Conservation (phyloP, 2,888 invertebrate genomes). For the Timema cristinae region DNA sequence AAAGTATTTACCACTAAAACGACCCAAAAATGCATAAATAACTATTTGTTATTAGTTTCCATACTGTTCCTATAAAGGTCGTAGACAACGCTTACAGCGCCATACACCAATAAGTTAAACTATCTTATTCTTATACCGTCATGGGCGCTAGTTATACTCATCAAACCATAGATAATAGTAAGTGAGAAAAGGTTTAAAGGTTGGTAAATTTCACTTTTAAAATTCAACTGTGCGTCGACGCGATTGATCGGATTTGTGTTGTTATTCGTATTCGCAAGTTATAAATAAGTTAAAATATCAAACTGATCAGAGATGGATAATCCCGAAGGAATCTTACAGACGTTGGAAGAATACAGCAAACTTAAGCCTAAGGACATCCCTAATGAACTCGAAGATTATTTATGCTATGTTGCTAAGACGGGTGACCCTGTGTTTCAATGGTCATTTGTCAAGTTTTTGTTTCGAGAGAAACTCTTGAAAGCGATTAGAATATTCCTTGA, state of each 20-base stretch:
- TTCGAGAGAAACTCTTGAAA: slow-evolving; percentile 78
- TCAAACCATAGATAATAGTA: no score
- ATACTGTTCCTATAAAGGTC: no score
- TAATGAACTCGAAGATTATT: slow-evolving; percentile 81
- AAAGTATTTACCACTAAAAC: no score
- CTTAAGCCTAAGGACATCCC: slow-evolving; percentile 77
- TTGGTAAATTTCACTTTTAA: no score
- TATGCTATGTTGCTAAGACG: slow-evolving; percentile 86
- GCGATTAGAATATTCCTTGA: slow-evolving; percentile 87
- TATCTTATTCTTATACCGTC: no score
- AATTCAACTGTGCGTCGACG: neutral
- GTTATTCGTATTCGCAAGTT: neutral
- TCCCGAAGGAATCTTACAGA: slow-evolving; percentile 78
- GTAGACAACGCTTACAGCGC: no score
- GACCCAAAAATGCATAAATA: no score
- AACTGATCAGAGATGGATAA: slow-evolving; percentile 62
- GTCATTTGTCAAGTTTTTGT: slow-evolving; percentile 80
- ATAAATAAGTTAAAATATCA: slow-evolving; percentile 8
- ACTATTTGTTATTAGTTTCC: no score
- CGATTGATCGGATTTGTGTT: slow-evolving; percentile 3
- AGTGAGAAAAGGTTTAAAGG: no score
- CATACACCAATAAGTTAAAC: no score
- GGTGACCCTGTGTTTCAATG: slow-evolving; percentile 93
- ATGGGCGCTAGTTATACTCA: no score
- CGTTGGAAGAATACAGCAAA: slow-evolving; percentile 79